Percentiles rank a stretch among this genome's conserved stretches.
phyloP scores from a whole-genome alignment of 2,888 invertebrate species.

The Idaea straminata region DNA sequence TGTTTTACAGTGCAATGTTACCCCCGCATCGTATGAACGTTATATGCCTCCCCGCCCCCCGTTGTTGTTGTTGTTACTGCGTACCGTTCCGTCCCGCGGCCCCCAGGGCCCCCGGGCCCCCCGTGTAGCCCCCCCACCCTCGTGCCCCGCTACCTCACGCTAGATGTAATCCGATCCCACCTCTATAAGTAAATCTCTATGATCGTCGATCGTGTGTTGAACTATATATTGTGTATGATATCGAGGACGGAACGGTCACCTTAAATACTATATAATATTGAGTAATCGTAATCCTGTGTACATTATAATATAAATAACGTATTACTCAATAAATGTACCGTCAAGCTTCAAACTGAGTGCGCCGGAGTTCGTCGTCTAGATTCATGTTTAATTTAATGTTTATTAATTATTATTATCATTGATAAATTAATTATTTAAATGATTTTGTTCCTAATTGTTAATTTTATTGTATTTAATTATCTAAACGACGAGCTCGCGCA shows the following conservation, averaged over 20 bases:
- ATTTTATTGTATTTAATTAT: constrained; percentile 12
- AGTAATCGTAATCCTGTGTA: constrained; percentile 1
- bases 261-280: neutral
- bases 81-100: constrained; percentile 21
- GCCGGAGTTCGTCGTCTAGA: constrained; percentile 32
- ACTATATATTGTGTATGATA: neutral
- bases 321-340: constrained; percentile 24
- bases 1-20: constrained; percentile 59
- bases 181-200: constrained; percentile 11
- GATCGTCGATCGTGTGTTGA: neutral
- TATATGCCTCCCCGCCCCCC: constrained; percentile 64
- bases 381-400: constrained; percentile 11
- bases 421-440: constrained; percentile 22
- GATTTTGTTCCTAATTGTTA: constrained; percentile 23
- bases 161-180: constrained; percentile 8
- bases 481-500: constrained; percentile 47
- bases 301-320: constrained; percentile 3
- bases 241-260: neutral
- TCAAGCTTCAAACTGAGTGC: constrained; percentile 25
- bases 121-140: neutral
- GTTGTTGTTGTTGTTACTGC: constrained; percentile 60
- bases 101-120: neutral
- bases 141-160: neutral
- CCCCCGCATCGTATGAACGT: constrained; percentile 39
- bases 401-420: constrained; percentile 16